These are phyloP conservation scores for Trissonchulus latispiculum DNA, from an alignment of 2,888 invertebrate genomes.

Conservation along the genomic window DNA sequence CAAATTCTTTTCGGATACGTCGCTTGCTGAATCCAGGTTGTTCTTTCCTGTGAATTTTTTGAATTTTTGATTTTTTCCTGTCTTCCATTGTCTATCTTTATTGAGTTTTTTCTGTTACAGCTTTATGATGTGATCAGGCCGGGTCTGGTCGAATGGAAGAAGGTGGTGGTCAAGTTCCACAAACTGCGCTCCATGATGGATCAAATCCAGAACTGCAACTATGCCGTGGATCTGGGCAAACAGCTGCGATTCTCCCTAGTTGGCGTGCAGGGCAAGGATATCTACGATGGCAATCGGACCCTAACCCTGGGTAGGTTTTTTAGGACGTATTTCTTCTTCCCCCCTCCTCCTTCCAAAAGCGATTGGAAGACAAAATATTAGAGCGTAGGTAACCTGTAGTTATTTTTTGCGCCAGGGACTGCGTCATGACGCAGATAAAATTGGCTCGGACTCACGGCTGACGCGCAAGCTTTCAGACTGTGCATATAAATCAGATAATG, in stretches of 20 bases:
- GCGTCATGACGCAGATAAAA: no score
- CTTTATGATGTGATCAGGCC: conserved; percentile 95
- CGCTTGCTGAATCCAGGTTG: no score
- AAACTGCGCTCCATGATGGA: conserved; percentile 93
- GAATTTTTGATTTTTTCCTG: no score
- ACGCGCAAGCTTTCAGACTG: no score
- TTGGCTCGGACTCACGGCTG: no score
- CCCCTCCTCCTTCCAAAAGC: no score
- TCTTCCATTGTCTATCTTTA: not conserved
- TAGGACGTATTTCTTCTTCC: no score
- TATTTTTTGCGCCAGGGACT: no score
- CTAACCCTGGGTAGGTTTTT: conserved; percentile 58
- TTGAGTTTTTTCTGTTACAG: conserved; percentile 50
- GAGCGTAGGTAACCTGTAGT: no score
- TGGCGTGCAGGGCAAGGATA: conserved; percentile 91
- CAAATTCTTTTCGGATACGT: no score
- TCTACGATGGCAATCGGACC: conserved; percentile 62
- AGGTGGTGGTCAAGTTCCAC: conserved; percentile 63
- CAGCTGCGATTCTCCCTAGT: conserved; percentile 88
- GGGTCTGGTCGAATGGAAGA: conserved; percentile 88
- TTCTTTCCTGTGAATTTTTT: not conserved
- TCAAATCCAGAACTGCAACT: conserved; percentile 96
- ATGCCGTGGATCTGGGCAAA: conserved; percentile 87
- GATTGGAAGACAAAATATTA: no score
- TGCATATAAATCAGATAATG: no score